Evolutionary conservation across 2,113 vertebrate genomes (phyloP), one percentile per base, ranked within the genome.

Genomic region (Pundamilia nyererei): DNA sequence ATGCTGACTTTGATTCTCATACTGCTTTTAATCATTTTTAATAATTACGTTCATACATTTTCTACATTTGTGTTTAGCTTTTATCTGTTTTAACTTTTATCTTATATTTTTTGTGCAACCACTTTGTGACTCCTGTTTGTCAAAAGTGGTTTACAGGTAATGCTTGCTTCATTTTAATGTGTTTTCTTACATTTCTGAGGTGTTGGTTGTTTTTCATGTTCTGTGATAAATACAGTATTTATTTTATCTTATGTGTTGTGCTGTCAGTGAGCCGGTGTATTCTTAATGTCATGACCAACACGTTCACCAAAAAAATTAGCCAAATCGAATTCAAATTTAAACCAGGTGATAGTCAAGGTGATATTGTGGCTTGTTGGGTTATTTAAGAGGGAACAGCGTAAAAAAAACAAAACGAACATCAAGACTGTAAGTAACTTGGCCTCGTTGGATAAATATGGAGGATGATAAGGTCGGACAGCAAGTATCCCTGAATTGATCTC

Each of bases 121-220:
- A 58, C 7, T 58, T 21, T 68, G 62, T 40, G 62, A 0, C 60
- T 65, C 60, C 19, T 21, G 60, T 2, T 65, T 21, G 0, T 38
- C 19, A 65, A 21, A 65, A 65, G 33, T 7, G 60, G 10, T 65
- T 38, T 65, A 0, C 10, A 65, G 10, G 33, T 38, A 13, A 65
- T 13, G 11, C 0, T 68, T 68, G 19, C 2, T 40, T 68, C 19
- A 0, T 68, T 21, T 68, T 13, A 13, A 40, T 13, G 19, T 40
- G 2, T 21, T 68, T 38, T 68, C 4, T 38, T 38, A 65, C 19
- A 5, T 65, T 65, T 35, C 60, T 21, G 33, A 38, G 3, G 13
- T 42, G 38, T 70, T 70, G 35, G n/a, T 42, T 70, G 5, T 26
- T 72, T 72, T 70, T 70, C 65, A 0, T 45, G 13, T 45, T 72